A percentile compares a stretch with the other conserved stretches of the same genome.
phyloP scores from a whole-genome alignment of 2,113 vertebrate genomes.

The Poecile atricapillus region DNA sequence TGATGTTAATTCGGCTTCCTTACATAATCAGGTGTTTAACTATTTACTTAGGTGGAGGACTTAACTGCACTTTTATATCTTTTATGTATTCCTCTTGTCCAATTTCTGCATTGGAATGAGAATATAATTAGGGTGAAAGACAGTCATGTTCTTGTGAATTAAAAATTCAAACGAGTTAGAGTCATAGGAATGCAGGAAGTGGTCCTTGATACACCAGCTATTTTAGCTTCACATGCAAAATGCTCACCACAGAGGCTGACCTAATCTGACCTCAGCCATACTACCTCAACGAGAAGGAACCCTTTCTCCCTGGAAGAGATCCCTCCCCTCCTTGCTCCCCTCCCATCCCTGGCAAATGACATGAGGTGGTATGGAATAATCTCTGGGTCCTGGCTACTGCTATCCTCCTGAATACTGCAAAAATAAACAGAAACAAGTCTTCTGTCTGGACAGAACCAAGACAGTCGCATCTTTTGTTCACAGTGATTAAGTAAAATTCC shows the following conservation, averaged over 20 bases:
- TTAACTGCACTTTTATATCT: background rate
- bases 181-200: background rate
- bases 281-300: background rate
- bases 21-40: background rate
- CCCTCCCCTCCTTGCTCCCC: background rate
- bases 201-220: background rate
- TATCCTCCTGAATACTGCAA: background rate
- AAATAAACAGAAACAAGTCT: background rate
- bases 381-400: no score
- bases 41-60: background rate
- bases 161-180: background rate
- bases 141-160: background rate
- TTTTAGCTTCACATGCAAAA: background rate
- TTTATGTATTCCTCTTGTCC: background rate
- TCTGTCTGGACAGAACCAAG: background rate
- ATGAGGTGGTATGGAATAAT: background rate
- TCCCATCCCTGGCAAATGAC: rapidly evolving
- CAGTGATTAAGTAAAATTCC: background rate
- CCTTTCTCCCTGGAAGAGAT: background rate
- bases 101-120: background rate
- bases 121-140: background rate
- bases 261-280: rapidly evolving
- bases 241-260: background rate
- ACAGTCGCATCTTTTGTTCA: background rate
- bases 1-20: background rate